Conservation (phyloP, 2,888 invertebrate species). For the Coremacera marginata region DNA sequence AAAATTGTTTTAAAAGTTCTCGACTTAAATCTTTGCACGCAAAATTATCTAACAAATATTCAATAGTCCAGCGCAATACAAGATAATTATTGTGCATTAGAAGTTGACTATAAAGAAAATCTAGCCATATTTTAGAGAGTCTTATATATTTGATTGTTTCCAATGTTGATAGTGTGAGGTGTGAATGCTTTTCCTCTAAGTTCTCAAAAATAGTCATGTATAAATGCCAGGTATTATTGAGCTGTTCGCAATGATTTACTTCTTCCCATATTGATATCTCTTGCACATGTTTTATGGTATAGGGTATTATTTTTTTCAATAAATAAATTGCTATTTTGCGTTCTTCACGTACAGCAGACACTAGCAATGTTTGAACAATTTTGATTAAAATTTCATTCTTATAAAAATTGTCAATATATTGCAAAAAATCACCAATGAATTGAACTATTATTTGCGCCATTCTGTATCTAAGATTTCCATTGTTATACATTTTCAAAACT, state of each 20-base stretch:
- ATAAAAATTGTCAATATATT: slow-evolving; percentile 46
- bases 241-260: slow-evolving; percentile 9
- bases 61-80: slow-evolving; percentile 62
- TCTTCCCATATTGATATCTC: slow-evolving; percentile 33
- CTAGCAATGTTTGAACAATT: slow-evolving; percentile 52
- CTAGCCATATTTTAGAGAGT: slow-evolving; percentile 48
- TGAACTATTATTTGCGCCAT: slow-evolving; percentile 56
- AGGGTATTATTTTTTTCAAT: slow-evolving; percentile 51
- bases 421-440: slow-evolving; percentile 56
- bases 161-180: slow-evolving; percentile 63
- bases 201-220: slow-evolving; percentile 62
- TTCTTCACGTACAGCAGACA: slow-evolving; percentile 53
- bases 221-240: slow-evolving; percentile 52
- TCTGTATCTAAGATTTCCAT: slow-evolving; percentile 18
- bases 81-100: slow-evolving; percentile 60
- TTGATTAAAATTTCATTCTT: slow-evolving; percentile 47
- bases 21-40: slow-evolving; percentile 46
- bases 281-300: background rate
- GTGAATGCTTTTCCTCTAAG: slow-evolving; percentile 66
- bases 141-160: slow-evolving; percentile 45
- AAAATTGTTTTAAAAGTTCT: slow-evolving; percentile 53
- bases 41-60: slow-evolving; percentile 53
- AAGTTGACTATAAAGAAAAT: slow-evolving; percentile 56
- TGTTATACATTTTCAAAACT: slow-evolving; percentile 44
- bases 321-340: slow-evolving; percentile 59